Percentiles rank a stretch among this genome's conserved stretches.
These are phyloP conservation scores for Microchrysa polita DNA, from an alignment of 2,888 invertebrate species.

Conservation along the genomic window DNA sequence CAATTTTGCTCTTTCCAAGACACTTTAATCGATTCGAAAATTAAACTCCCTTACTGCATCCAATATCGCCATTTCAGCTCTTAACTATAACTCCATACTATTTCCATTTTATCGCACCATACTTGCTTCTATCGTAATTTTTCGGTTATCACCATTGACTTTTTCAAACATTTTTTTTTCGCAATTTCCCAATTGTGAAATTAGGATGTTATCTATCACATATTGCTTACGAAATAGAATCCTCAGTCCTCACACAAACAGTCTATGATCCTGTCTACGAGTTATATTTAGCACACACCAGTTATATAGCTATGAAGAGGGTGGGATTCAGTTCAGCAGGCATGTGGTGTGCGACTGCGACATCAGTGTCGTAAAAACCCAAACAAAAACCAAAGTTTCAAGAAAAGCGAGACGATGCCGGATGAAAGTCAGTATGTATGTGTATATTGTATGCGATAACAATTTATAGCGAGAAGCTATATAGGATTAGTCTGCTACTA, in stretches of 20 bases:
- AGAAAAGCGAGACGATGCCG: constrained; percentile 24
- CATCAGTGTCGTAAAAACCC: constrained; percentile 32
- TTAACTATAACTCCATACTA: too few species aligned
- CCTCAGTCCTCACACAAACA: too few species aligned
- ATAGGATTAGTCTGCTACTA: background rate
- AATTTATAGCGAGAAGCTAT: background rate
- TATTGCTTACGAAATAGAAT: background rate
- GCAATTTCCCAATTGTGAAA: background rate
- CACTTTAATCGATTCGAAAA: too few species aligned
- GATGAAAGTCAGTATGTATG: constrained; percentile 7
- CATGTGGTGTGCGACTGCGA: background rate
- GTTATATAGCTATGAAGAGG: too few species aligned
- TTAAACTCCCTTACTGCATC: too few species aligned
- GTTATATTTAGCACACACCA: constrained; percentile 1
- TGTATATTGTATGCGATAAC: too few species aligned
- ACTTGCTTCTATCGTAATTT: background rate
- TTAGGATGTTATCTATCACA: constrained; percentile 11
- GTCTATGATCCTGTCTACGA: constrained; percentile 17
- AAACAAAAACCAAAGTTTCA: constrained; percentile 13
- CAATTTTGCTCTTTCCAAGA: too few species aligned
- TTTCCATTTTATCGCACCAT: too few species aligned
- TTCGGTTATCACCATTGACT: background rate
- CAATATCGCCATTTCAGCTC: too few species aligned
- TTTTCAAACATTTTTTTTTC: background rate
- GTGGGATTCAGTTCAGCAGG: too few species aligned